Base-by-base conservation (phyloP, 2,113 vertebrate species). In the Dicrurus megarhynchus region DNA sequence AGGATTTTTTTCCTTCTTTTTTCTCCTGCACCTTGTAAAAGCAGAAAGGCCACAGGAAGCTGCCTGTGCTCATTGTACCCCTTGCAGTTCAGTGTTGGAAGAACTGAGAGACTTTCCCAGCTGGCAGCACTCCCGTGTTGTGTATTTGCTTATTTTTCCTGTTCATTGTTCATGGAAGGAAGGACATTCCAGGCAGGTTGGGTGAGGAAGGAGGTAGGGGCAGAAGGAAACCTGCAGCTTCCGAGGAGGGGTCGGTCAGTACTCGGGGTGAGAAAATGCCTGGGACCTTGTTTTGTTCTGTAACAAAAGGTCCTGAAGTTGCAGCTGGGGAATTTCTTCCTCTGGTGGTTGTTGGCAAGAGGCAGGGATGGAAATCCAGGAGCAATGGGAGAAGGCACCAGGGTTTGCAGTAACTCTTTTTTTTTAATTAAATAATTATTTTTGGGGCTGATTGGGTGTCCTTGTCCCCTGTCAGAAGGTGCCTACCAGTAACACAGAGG, bases 401-500 rank as follows among this genome's bases (percentile, higher is more conserved):
- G 26, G 27, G 9, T 41, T 75, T 83, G 32, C 50, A 82, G 23
- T 32, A 61, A 7, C 13, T 67, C 27, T 27, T 42, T 20, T 64
- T 39, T 19, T 56, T 23, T 3, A 4, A 37, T 19, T 2, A 23
- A 68, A 4, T 4, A 10, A 4, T 49, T 11, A 0, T 8, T 39
- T 47, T 57, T 67, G 17, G 17, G 33, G 7, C 52, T 89, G 77
- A 71, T 56, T 30, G 70, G 68, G 11, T 74, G 26, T 56, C 6
- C 0, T 27, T 63, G 57, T 46, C 35, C 69, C 47, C 47, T 87
- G n/a, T 30, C 55, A 99, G 99, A 99, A 99, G 98, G 99, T 99
- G 95, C 99, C 99, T 97, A 99, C 99, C 95, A 99, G 99, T 97
- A 99, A 99, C 98, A 99, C 99, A 9, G 99, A 99, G 98, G 99